Conservation (phyloP, 2,797 vertebrate genomes). For the Vultur gryphus region DNA sequence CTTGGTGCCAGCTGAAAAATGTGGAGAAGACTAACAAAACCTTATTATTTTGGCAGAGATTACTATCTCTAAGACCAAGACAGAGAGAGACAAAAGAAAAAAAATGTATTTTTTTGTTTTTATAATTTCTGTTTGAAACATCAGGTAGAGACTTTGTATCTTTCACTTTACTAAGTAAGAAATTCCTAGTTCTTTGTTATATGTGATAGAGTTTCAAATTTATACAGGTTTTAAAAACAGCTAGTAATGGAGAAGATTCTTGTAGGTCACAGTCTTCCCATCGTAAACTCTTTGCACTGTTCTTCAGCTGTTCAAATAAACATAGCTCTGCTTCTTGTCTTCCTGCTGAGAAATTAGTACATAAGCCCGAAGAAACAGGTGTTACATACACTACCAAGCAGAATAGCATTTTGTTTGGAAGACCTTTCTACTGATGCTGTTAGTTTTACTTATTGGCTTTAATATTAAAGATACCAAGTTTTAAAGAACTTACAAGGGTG, state of each 20-base stretch:
- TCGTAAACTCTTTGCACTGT: constrained; percentile 12
- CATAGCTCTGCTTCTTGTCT: constrained; percentile 3
- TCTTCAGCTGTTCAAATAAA: constrained; percentile 77
- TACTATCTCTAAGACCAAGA: background rate
- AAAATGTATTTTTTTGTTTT: background rate
- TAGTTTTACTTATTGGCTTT: background rate
- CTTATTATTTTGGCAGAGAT: background rate
- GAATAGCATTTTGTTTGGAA: background rate
- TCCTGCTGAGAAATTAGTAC: constrained; percentile 10
- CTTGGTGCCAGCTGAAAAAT: background rate
- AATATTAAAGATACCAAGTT: background rate
- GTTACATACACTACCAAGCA: background rate
- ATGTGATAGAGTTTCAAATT: background rate
- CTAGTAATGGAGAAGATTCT: background rate
- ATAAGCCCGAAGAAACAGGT: constrained; percentile 5
- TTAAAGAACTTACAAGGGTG: background rate
- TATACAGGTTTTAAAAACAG: background rate
- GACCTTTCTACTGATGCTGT: background rate
- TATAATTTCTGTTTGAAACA: background rate
- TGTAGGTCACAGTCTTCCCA: constrained; percentile 25
- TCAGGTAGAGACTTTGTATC: background rate
- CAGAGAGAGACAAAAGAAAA: background rate
- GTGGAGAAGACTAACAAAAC: background rate
- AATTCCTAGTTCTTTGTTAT: background rate
- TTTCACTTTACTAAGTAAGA: background rate